A percentile compares a stretch with the other conserved stretches of the same genome.
Conservation (phyloP, 2,797 vertebrate genomes). For the Emydoidea blandingii region DNA sequence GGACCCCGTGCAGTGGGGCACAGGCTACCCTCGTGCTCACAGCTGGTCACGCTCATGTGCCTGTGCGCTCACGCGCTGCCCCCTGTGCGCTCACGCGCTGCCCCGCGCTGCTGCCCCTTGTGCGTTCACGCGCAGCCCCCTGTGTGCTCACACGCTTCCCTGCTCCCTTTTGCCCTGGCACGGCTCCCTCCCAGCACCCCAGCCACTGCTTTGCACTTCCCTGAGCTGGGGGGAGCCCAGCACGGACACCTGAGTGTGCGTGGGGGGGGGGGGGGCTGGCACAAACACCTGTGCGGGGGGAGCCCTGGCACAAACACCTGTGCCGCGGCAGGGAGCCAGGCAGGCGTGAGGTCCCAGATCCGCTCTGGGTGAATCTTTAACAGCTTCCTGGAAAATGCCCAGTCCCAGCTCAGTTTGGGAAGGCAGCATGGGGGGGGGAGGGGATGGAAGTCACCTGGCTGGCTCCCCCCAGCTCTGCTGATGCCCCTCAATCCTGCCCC, state of each 20-base stretch:
- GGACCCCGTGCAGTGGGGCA: background rate
- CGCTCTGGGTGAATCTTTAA: conserved; percentile 29
- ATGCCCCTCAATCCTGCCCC: fast-evolving
- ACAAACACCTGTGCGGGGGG: too few species aligned
- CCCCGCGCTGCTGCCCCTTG: background rate
- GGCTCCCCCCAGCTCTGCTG: background rate
- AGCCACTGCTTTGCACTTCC: background rate
- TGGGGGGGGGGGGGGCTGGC: fast-evolving
- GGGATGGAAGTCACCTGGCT: background rate
- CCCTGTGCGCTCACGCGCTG: too few species aligned
- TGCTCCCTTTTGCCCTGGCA: background rate
- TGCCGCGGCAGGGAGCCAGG: background rate
- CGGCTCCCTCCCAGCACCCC: background rate
- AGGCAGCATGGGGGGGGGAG: fast-evolving
- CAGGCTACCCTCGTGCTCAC: background rate
- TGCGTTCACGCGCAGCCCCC: fast-evolving
- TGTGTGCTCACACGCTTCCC: fast-evolving
- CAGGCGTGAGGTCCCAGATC: background rate
- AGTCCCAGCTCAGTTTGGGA: background rate
- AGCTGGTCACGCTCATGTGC: background rate
- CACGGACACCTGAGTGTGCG: fast-evolving
- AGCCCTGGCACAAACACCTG: background rate
- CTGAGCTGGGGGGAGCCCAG: background rate
- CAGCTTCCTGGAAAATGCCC: background rate
- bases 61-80: too few species aligned